Evolutionary conservation across 2,888 invertebrate species (phyloP).

Genomic region (Epinotia nisella): DNA sequence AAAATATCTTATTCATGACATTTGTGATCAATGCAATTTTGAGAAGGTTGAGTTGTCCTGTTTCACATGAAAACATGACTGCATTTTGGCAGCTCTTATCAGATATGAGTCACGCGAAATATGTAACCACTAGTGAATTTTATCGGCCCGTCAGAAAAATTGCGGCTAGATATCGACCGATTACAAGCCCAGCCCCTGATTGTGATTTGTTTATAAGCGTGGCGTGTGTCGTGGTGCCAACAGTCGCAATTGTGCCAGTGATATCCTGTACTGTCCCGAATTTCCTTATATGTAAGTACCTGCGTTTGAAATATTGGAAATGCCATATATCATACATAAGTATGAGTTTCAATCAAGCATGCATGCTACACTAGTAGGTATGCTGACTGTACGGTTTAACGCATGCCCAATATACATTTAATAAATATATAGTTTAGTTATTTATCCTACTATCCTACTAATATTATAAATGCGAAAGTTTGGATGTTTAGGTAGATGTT

Average conservation of each 20-base stretch:
- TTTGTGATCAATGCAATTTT: slow-evolving; percentile 16
- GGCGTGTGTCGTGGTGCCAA: slow-evolving; percentile 45
- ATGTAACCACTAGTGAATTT: slow-evolving; percentile 27
- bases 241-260: slow-evolving; percentile 49
- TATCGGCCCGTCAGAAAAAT: slow-evolving; percentile 28
- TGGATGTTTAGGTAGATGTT: too few species aligned
- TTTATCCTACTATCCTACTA: too few species aligned
- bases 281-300: slow-evolving; percentile 16
- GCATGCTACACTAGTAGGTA: too few species aligned
- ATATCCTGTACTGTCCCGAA: neutral
- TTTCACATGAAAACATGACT: slow-evolving; percentile 31
- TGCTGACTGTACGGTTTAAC: too few species aligned
- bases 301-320: neutral
- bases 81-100: slow-evolving; percentile 34
- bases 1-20: neutral
- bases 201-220: slow-evolving; percentile 67
- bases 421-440: too few species aligned
- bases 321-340: too few species aligned
- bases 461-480: too few species aligned
- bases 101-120: slow-evolving; percentile 21
- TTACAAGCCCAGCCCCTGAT: slow-evolving; percentile 56
- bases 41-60: slow-evolving; percentile 8
- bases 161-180: slow-evolving; percentile 48
- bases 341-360: too few species aligned
- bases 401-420: too few species aligned